phyloP scores from a whole-genome alignment of 2,113 vertebrate species.

The Numenius arquata region DNA sequence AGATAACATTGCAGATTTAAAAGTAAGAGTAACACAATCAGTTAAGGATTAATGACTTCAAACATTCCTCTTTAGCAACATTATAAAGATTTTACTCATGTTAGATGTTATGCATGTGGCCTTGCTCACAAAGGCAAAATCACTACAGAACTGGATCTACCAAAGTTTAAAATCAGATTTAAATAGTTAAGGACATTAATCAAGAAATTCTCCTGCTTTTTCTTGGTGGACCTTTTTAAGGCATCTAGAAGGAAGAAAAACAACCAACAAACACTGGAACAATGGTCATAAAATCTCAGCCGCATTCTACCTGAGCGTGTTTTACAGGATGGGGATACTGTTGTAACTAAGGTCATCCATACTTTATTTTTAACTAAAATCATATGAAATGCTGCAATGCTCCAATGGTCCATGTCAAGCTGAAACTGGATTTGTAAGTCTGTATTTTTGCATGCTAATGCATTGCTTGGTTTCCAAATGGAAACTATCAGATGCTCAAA shows the following conservation, averaged over 20 bases:
- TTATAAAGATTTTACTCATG: neutral
- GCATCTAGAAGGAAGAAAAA: neutral
- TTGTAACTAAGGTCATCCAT: neutral
- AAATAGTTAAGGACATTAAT: neutral
- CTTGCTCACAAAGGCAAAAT: neutral
- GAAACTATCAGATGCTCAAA: neutral
- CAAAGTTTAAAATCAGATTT: neutral
- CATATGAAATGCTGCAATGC: neutral
- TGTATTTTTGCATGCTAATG: neutral
- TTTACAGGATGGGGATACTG: neutral
- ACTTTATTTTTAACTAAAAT: neutral
- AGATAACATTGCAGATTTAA: neutral
- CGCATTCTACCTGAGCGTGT: neutral
- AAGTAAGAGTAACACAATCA: neutral
- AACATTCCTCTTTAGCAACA: neutral
- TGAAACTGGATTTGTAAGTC: neutral
- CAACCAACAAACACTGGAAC: neutral
- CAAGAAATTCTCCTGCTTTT: neutral
- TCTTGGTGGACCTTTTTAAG: neutral
- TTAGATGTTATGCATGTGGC: neutral
- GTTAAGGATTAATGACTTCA: slow-evolving; percentile 2
- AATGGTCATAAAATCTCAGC: neutral
- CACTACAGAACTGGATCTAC: neutral
- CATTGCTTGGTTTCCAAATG: neutral
- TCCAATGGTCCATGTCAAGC: neutral